A percentile compares a stretch with the other conserved stretches of the same genome.
Evolutionary conservation across 2,113 vertebrate species (phyloP).

Genomic region (Mormyrus lacerda): DNA sequence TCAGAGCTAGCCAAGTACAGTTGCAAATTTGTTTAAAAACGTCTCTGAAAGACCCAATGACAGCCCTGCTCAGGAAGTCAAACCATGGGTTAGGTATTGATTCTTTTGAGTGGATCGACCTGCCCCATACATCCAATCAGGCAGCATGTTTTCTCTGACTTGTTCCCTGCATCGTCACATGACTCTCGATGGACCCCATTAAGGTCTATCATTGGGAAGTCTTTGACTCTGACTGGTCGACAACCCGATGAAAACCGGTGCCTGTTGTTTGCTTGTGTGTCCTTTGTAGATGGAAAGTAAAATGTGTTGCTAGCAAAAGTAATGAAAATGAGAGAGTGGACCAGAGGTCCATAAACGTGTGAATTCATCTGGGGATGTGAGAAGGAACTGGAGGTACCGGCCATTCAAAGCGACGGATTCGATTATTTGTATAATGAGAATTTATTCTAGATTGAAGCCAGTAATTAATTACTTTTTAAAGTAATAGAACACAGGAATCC

Average conservation of each 20-base stretch:
- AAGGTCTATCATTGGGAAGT: conserved; percentile 44
- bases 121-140: conserved; percentile 54
- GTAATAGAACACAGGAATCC: background rate
- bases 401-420: background rate
- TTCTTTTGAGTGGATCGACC: background rate
- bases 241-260: background rate
- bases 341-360: background rate
- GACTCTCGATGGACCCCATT: conserved; percentile 50
- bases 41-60: background rate
- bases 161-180: conserved; percentile 59
- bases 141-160: conserved; percentile 56
- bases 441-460: background rate
- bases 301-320: background rate
- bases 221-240: conserved; percentile 45
- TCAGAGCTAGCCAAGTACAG: background rate
- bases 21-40: background rate
- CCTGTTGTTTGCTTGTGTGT: background rate
- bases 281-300: background rate
- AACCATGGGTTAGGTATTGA: background rate
- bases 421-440: background rate
- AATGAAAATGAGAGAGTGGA: background rate
- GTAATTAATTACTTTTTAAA: background rate
- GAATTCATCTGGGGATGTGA: background rate
- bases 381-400: background rate
- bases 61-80: background rate